Evolutionary conservation across 2,797 vertebrate genomes (phyloP).

Genomic region (Philypnodon macrostomus): DNA sequence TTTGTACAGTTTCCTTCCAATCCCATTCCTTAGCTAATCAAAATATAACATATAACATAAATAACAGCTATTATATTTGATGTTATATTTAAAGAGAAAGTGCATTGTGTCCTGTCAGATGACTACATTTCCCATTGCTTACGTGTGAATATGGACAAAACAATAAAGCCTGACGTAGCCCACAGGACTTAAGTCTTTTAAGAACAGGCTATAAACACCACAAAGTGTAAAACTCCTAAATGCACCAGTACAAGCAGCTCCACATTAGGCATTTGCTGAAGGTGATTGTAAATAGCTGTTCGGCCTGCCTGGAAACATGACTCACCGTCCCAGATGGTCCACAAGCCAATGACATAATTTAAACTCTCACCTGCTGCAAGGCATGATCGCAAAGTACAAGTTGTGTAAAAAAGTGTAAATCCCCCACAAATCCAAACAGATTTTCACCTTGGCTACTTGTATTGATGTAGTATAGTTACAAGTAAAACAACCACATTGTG

Average conservation of each 20-base stretch:
- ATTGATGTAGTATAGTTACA: no score
- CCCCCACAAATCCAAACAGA: not conserved
- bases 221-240: not conserved
- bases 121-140: conserved; percentile 26
- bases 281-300: conserved; percentile 26
- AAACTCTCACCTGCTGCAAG: conserved; percentile 24
- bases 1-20: no score
- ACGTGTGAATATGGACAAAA: conserved; percentile 12
- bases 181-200: conserved; percentile 16
- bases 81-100: conserved; percentile 39
- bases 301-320: conserved; percentile 29
- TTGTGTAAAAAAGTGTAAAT: not conserved
- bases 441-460: not conserved
- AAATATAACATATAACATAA: no score
- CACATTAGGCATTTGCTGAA: not conserved
- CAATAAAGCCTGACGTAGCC: conserved; percentile 3
- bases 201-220: conserved; percentile 1
- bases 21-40: no score
- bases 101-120: conserved; percentile 41
- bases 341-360: conserved; percentile 3
- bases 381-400: conserved; percentile 13
- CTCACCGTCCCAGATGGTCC: conserved; percentile 30
- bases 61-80: conserved; percentile 37
- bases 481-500: no score
- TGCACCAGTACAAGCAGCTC: not conserved